Percentiles rank a stretch among this genome's conserved stretches.
Evolutionary conservation across 2,113 vertebrate species (phyloP).

Genomic region (Cheirogaleus medius): DNA sequence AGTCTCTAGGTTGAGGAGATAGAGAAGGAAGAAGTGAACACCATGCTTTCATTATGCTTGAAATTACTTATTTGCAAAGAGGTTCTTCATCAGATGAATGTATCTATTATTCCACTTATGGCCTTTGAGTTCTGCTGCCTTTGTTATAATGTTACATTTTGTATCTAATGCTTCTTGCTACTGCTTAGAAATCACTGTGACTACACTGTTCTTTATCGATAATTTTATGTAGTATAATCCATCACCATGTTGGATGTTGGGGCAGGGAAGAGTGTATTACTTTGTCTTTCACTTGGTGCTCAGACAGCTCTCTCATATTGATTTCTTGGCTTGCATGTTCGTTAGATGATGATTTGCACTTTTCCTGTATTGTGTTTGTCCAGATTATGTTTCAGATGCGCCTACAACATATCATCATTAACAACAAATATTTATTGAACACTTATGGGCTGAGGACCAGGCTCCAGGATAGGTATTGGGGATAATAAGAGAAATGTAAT

Average conservation of each 20-base stretch:
- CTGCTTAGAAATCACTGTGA: conserved; percentile 58
- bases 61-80: conserved; percentile 25
- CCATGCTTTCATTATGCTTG: neutral
- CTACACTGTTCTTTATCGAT: conserved; percentile 72
- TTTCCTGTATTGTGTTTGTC: conserved; percentile 78
- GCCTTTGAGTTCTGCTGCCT: neutral
- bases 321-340: conserved; percentile 83
- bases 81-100: neutral
- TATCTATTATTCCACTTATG: neutral
- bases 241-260: conserved; percentile 58
- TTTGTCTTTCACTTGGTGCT: conserved; percentile 79
- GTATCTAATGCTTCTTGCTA: conserved; percentile 54
- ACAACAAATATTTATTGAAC: conserved; percentile 69
- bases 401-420: conserved; percentile 63
- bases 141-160: conserved; percentile 40
- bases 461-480: conserved; percentile 26
- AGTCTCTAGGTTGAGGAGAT: neutral
- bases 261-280: conserved; percentile 68
- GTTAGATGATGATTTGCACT: conserved; percentile 86
- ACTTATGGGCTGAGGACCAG: conserved; percentile 21
- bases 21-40: conserved; percentile 10
- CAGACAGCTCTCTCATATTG: conserved; percentile 79
- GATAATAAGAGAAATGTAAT: conserved; percentile 57
- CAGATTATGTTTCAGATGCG: conserved; percentile 62
- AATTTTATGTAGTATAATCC: conserved; percentile 73